phyloP scores from a whole-genome alignment of 2,113 vertebrate genomes.

The Pristiophorus japonicus region DNA sequence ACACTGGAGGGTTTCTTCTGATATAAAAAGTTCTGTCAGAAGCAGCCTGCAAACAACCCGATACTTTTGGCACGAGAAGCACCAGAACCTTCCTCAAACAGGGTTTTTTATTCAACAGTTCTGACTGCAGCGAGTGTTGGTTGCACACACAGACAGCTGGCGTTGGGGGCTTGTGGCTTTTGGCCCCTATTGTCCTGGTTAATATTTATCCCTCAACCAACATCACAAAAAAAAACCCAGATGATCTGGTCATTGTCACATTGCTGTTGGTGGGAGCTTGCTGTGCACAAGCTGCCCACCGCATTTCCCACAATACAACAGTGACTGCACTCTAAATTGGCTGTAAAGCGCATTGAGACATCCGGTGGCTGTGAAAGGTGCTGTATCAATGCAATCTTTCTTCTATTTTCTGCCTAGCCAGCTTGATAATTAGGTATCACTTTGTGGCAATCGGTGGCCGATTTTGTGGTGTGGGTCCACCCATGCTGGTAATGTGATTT shows the following conservation, averaged over 20 bases:
- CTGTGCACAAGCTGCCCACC: too few species aligned
- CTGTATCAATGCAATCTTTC: too few species aligned
- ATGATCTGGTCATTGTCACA: too few species aligned
- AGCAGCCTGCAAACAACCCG: background rate
- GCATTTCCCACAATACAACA: too few species aligned
- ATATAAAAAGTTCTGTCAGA: background rate
- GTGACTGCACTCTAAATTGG: too few species aligned
- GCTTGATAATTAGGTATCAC: background rate
- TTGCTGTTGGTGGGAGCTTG: too few species aligned
- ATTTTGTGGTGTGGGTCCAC: background rate
- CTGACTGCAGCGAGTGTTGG: background rate
- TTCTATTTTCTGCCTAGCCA: background rate
- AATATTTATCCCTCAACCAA: too few species aligned
- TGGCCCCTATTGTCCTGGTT: too few species aligned
- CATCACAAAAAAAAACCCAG: too few species aligned
- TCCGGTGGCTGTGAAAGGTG: too few species aligned
- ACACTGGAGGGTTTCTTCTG: background rate
- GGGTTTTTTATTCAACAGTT: background rate
- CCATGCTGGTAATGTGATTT: background rate
- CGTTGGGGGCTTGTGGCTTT: too few species aligned
- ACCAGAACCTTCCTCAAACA: background rate
- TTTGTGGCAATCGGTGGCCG: background rate
- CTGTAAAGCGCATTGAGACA: too few species aligned
- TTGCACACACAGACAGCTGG: background rate
- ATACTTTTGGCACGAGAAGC: background rate